Conservation (phyloP, 2,113 vertebrate species). For the Toxotes jaculatrix region DNA sequence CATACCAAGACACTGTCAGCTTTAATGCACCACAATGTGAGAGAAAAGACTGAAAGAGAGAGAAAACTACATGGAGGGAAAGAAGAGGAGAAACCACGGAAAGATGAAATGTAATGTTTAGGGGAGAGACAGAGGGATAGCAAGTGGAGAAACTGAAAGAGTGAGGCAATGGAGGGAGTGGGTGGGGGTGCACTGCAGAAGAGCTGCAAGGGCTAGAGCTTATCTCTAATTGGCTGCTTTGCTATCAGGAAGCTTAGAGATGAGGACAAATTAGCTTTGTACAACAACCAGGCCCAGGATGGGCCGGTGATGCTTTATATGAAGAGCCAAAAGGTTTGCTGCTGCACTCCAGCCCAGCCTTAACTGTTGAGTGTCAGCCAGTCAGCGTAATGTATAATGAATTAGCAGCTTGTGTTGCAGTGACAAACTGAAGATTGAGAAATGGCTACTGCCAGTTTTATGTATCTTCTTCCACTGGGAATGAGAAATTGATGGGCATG, state of each 20-base stretch:
- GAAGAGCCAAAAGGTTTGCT: slow-evolving; percentile 60
- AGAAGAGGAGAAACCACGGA: slow-evolving; percentile 33
- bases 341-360: slow-evolving; percentile 52
- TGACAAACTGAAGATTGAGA: slow-evolving; percentile 60
- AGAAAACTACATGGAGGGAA: slow-evolving; percentile 18
- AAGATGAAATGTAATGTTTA: slow-evolving; percentile 60
- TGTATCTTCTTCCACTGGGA: slow-evolving; percentile 41
- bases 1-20: slow-evolving; percentile 72
- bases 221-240: slow-evolving; percentile 86
- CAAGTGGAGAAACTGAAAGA: slow-evolving; percentile 52
- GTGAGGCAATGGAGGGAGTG: slow-evolving; percentile 55
- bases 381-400: slow-evolving; percentile 70
- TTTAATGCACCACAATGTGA: slow-evolving; percentile 57
- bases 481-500: slow-evolving; percentile 24
- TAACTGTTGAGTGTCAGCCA: slow-evolving; percentile 55
- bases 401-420: slow-evolving; percentile 73
- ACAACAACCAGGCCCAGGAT: slow-evolving; percentile 76
- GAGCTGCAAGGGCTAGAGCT: slow-evolving; percentile 76
- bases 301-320: slow-evolving; percentile 53
- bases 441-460: slow-evolving; percentile 53
- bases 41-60: slow-evolving; percentile 50
- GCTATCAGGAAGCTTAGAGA: slow-evolving; percentile 82
- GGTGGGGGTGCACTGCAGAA: slow-evolving; percentile 75
- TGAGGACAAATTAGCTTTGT: slow-evolving; percentile 82
- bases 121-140: slow-evolving; percentile 56